Base-by-base conservation (phyloP, 2,113 vertebrate genomes). In the Peromyscus polionotus region DNA sequence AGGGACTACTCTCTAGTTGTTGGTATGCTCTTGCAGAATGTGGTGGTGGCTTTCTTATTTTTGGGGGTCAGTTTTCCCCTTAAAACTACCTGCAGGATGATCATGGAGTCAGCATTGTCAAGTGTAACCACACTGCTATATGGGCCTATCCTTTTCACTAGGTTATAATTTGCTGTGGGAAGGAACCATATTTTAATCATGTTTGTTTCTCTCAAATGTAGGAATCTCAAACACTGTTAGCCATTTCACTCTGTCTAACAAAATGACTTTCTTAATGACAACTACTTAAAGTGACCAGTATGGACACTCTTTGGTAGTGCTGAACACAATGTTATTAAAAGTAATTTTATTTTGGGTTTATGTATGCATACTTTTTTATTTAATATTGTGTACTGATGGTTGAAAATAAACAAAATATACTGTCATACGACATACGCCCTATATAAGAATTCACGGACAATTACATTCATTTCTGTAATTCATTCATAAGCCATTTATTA, bases 251-350 rank as follows among this genome's bases (percentile, higher is more conserved):
- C 92, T 90, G 10, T 93, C 24, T 80, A 95, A 16, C 33, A 92
- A 88, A 80, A 31, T 75, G 87, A 84, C 75, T 95, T 94, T 95
- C 6, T 36, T 96, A 94, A 68, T 68, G 67, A 73, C 11, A 89
- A 20, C 24, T 7, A 51, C 63, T 93, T 73, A 88, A 45, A 92
- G 63, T 67, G 63, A 95, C 81, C 61, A 94, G 88, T 61, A 54
- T 68, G 17, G 24, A 7, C 48, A 75, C 57, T 73, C 1, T 93
- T 95, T 80, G 63, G 5, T 68, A 80, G 36, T 88, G 24, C 24
- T 86, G 63, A 79, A 65, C 76, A 70, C 16, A 81, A 88, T 94
- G 59, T 68, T 14, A 33, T 86, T 57, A n/a, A 85, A 94, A 84
- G 73, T 8, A 16, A 28, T 63, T 80, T 94, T 90, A 88, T 39